Percentiles rank a stretch among this genome's conserved stretches.
Evolutionary conservation across 2,888 invertebrate genomes (phyloP).

Genomic region (Cabera pusaria): DNA sequence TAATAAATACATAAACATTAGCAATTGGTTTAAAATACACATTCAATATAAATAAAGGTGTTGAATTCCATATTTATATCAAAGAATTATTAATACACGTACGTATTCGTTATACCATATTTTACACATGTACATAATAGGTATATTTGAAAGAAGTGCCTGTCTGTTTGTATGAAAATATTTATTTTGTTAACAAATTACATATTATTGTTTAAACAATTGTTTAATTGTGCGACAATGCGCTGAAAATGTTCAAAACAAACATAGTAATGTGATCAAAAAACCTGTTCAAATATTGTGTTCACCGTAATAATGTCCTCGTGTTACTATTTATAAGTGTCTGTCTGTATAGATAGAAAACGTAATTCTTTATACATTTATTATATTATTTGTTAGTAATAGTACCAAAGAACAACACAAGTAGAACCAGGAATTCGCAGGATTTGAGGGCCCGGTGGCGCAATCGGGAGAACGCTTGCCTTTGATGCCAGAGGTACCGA

Average conservation of each 20-base stretch:
- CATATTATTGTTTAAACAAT: constrained; percentile 15
- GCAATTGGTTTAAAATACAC: no score
- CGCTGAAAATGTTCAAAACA: constrained; percentile 1
- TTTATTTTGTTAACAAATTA: constrained; percentile 6
- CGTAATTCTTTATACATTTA: constrained; percentile 1
- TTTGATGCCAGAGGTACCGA: no score
- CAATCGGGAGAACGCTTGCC: no score
- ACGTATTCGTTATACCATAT: no score
- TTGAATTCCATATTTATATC: no score
- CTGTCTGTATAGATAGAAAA: constrained; percentile 4
- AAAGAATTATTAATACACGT: no score
- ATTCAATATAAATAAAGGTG: no score
- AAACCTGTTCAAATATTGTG: constrained; percentile 15
- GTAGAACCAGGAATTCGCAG: no score
- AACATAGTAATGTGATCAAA: constrained; percentile 6
- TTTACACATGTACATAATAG: no score
- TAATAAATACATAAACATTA: no score
- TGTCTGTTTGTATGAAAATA: constrained; percentile 6
- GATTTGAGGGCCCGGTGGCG: no score
- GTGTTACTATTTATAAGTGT: constrained; percentile 9
- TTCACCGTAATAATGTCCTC: constrained; percentile 5
- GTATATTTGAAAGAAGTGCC: constrained; percentile 5
- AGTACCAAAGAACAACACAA: no score
- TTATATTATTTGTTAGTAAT: neutral
- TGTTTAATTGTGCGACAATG: constrained; percentile 2